Conservation (phyloP, 1,140 invertebrate species). For the Ephestia elutella region DNA sequence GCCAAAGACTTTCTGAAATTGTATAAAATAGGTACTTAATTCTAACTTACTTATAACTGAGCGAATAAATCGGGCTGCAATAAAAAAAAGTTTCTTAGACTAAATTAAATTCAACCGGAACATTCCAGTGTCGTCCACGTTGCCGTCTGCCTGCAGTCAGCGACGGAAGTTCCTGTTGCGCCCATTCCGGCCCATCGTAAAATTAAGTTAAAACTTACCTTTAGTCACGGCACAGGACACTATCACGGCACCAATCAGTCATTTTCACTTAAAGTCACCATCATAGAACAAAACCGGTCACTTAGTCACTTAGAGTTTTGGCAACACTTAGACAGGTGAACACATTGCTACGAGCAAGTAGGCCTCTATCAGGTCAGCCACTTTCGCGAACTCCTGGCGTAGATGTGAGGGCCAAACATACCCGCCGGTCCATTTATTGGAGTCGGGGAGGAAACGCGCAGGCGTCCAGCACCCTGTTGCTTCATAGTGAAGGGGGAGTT, state of each 20-base stretch:
- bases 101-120: not conserved
- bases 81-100: too few relatives aligned
- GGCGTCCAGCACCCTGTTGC: conserved; percentile 71
- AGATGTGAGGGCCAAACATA: conserved; percentile 45
- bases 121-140: not conserved
- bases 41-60: too few relatives aligned
- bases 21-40: too few relatives aligned
- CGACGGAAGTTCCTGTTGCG: not conserved
- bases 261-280: conserved; percentile 29
- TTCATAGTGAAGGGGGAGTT: conserved; percentile 39
- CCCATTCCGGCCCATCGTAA: not conserved
- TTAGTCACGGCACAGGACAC: conserved; percentile 29
- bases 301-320: conserved; percentile 23
- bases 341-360: conserved; percentile 35
- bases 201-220: conserved; percentile 39
- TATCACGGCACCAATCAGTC: conserved; percentile 26
- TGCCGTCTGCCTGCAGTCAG: not conserved
- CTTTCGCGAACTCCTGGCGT: conserved; percentile 30
- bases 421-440: conserved; percentile 51
- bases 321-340: conserved; percentile 27
- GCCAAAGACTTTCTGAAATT: too few relatives aligned
- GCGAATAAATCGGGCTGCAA: too few relatives aligned
- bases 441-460: conserved; percentile 58
- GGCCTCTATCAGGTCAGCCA: conserved; percentile 7
- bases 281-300: conserved; percentile 28